Percentiles rank a stretch among this genome's conserved stretches.
Conservation (phyloP, 1,140 invertebrate species). For the Brachionus asplanchnoidis region DNA sequence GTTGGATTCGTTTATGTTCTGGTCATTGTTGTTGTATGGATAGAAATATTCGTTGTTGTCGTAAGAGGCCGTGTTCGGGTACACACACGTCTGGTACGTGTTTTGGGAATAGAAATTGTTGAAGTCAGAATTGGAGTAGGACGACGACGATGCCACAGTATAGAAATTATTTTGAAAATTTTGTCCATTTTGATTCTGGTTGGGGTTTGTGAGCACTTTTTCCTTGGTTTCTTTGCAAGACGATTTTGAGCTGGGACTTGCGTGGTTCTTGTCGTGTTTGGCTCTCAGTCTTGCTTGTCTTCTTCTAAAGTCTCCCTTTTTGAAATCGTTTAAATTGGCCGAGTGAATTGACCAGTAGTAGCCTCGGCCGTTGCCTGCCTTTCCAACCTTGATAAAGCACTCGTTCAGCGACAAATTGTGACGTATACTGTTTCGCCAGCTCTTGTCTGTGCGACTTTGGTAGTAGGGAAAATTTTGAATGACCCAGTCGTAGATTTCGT, state of each 20-base stretch:
- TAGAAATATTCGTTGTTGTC: conserved; percentile 11
- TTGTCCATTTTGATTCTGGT: not conserved
- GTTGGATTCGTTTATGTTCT: not conserved
- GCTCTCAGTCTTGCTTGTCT: conserved; percentile 76
- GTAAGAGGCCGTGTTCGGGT: not conserved
- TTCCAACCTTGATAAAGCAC: conserved; percentile 89
- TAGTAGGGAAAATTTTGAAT: conserved; percentile 76
- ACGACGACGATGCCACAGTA: not conserved
- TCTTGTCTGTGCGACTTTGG: conserved; percentile 71
- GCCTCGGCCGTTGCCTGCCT: conserved; percentile 78
- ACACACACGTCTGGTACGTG: not conserved
- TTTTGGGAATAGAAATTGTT: not conserved
- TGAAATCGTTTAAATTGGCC: conserved; percentile 87
- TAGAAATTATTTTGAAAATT: conserved; percentile 21
- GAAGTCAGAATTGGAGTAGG: not conserved
- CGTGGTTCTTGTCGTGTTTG: conserved; percentile 42
- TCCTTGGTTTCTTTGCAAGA: not conserved
- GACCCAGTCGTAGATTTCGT: conserved; percentile 97
- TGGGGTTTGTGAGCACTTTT: not conserved
- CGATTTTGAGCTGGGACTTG: not conserved
- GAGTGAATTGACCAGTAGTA: conserved; percentile 97
- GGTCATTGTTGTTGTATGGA: not conserved
- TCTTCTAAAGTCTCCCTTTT: conserved; percentile 84
- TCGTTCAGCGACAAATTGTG: conserved; percentile 94
- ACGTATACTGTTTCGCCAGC: conserved; percentile 88